Percentiles rank a stretch among this genome's conserved stretches.
These are phyloP conservation scores for Myopa tessellatipennis DNA, from an alignment of 2,888 invertebrate species.

Conservation along the genomic window DNA sequence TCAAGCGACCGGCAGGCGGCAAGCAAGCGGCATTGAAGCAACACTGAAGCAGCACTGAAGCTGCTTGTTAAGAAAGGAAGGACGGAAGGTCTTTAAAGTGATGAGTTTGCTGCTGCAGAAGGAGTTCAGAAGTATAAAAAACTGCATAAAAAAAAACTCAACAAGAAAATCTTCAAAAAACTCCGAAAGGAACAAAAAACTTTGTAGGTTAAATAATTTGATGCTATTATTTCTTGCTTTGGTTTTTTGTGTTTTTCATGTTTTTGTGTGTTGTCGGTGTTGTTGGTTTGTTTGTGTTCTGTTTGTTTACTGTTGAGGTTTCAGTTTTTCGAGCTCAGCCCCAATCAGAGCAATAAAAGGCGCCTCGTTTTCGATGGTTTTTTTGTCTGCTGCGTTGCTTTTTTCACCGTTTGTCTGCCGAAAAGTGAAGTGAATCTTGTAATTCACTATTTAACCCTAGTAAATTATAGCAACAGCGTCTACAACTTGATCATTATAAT, in stretches of 20 bases:
- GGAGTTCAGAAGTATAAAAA: background rate
- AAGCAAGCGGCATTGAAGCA: too few species aligned
- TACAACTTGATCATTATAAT: constrained; percentile 31
- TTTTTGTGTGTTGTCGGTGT: constrained; percentile 3
- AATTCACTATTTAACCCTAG: constrained; percentile 34
- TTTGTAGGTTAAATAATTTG: constrained; percentile 38
- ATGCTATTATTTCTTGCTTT: constrained; percentile 48
- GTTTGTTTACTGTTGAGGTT: constrained; percentile 10
- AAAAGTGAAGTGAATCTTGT: constrained; percentile 33
- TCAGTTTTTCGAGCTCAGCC: background rate
- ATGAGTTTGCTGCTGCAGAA: too few species aligned
- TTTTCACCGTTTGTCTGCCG: constrained; percentile 24
- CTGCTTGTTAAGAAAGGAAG: too few species aligned
- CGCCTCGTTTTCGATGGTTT: background rate
- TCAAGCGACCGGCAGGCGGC: too few species aligned
- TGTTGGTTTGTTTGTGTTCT: constrained; percentile 1
- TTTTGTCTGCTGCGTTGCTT: too few species aligned
- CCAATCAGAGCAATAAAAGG: background rate
- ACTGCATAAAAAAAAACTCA: background rate
- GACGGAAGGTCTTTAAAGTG: too few species aligned
- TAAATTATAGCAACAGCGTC: constrained; percentile 29
- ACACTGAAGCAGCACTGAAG: too few species aligned
- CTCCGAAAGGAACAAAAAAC: constrained; percentile 1
- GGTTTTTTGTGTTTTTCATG: constrained; percentile 53
- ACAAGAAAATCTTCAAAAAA: background rate